Conservation (phyloP, 2,113 vertebrate genomes). For the Himantopus leucocephalus region DNA sequence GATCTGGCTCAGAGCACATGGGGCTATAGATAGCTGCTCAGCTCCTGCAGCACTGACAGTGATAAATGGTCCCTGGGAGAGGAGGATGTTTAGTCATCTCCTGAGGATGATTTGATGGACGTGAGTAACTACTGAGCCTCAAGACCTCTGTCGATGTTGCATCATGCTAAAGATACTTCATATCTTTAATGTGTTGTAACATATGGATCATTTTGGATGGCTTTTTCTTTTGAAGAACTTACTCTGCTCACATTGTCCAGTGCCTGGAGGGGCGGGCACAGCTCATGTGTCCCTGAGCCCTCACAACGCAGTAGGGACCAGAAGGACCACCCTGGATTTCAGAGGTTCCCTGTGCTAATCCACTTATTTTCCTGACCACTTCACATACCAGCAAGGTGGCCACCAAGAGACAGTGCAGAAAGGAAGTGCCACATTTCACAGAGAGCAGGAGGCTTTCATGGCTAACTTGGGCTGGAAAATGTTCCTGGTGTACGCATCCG, state of each 20-base stretch:
- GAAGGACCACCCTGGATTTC: neutral
- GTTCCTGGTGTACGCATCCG: neutral
- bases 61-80: neutral
- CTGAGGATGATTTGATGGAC: neutral
- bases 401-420: neutral
- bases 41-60: neutral
- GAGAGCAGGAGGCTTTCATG: neutral
- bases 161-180: neutral
- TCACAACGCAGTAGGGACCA: neutral
- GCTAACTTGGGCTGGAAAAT: neutral
- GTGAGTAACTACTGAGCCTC: neutral
- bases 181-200: neutral
- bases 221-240: neutral
- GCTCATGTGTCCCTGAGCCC: neutral
- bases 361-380: neutral
- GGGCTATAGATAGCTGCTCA: neutral
- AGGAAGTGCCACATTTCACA: neutral
- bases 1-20: neutral
- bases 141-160: neutral
- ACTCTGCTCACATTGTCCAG: accelerated
- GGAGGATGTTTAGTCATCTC: neutral
- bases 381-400: neutral
- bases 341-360: neutral
- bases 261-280: neutral
- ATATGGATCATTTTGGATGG: neutral